A percentile compares a stretch with the other conserved stretches of the same genome.
Evolutionary conservation across 2,797 vertebrate genomes (phyloP).

Genomic region (Coluber constrictor): DNA sequence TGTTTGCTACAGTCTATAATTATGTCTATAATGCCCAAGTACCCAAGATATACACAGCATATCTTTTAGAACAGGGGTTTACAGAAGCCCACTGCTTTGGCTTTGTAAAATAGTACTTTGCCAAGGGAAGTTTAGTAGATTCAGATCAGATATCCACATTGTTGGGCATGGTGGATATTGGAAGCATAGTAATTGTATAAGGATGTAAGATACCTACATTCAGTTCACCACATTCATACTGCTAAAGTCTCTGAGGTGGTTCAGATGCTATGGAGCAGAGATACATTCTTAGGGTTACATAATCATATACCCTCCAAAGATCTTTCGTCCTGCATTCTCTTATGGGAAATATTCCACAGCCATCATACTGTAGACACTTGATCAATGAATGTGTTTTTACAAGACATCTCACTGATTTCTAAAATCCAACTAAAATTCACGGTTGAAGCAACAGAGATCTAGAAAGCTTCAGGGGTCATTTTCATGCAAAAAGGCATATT

Average conservation of each 20-base stretch:
- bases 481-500: neutral
- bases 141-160: neutral
- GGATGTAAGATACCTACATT: neutral
- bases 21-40: neutral
- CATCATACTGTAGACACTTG: neutral
- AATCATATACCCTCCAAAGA: neutral
- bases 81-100: neutral
- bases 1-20: neutral
- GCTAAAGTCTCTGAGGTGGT: neutral
- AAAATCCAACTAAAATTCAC: neutral
- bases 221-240: neutral
- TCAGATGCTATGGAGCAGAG: neutral
- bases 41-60: neutral
- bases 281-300: neutral
- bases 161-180: neutral
- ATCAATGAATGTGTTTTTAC: neutral
- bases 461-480: neutral
- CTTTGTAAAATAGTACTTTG: neutral
- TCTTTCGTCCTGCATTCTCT: neutral
- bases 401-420: neutral
- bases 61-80: neutral
- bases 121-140: neutral
- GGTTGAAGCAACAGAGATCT: neutral
- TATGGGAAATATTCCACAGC: neutral
- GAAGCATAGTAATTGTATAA: neutral